Conservation (phyloP, 2,797 vertebrate species). For the Crocodylus rhombifer region DNA sequence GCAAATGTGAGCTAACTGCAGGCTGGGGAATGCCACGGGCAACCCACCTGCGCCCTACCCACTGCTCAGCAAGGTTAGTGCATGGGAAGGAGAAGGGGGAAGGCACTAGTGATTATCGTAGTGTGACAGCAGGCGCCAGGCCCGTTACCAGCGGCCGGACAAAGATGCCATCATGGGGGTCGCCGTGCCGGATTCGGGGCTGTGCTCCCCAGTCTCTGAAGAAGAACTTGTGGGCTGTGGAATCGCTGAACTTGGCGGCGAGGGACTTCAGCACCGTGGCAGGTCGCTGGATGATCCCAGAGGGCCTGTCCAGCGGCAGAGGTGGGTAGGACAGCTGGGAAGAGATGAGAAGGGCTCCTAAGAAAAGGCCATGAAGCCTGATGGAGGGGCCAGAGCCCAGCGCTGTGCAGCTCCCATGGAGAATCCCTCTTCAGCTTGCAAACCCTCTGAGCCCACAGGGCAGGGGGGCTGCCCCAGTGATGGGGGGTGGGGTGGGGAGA, state of each 20-base stretch:
- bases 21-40: no score
- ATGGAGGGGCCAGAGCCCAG: no score
- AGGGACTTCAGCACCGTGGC: not conserved
- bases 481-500: not conserved
- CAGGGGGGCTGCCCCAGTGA: no score
- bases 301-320: not conserved
- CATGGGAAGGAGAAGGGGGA: not conserved
- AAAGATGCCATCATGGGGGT: not conserved
- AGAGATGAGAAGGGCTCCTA: not conserved
- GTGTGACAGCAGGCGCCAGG: no score
- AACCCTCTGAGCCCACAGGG: no score
- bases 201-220: slow-evolving; percentile 52
- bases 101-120: not conserved
- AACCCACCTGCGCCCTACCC: no score
- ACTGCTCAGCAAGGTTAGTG: not conserved
- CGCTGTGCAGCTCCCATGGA: not conserved
- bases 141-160: slow-evolving; percentile 31
- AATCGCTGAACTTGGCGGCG: slow-evolving; percentile 39
- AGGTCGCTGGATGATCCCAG: not conserved
- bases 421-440: not conserved
- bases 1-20: not conserved
- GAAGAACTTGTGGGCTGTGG: slow-evolving; percentile 48
- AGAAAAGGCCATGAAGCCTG: no score
- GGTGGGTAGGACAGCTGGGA: slow-evolving; percentile 41
- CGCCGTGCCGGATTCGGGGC: not conserved